Evolutionary conservation across 1,140 invertebrate genomes (phyloP).

Genomic region (Bactericera cockerelli): DNA sequence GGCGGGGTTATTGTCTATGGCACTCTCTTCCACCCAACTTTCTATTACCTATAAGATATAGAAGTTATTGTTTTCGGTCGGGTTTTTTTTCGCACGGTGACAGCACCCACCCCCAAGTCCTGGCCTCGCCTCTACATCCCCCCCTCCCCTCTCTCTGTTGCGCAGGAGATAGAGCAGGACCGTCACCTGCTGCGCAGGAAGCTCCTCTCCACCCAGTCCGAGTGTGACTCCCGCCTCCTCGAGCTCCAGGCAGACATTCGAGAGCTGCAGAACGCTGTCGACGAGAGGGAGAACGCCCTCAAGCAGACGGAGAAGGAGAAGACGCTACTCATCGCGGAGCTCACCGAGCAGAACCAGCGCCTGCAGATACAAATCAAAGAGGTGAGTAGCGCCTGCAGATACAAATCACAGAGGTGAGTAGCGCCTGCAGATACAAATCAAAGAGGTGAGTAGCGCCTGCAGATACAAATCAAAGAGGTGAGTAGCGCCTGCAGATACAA

Average conservation of each 20-base stretch:
- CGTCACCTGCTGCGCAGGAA: slow-evolving; percentile 70
- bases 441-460: slow-evolving; percentile 60
- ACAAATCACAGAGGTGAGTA: too few relatives aligned
- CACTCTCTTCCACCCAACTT: too few relatives aligned
- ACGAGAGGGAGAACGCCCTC: slow-evolving; percentile 41
- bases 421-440: too few relatives aligned
- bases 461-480: slow-evolving; percentile 68
- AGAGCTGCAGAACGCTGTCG: slow-evolving; percentile 42
- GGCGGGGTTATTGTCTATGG: too few relatives aligned
- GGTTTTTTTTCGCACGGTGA: too few relatives aligned
- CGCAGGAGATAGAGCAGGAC: slow-evolving; percentile 85
- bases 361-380: slow-evolving; percentile 75
- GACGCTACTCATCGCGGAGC: slow-evolving; percentile 59
- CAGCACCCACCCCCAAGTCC: too few relatives aligned
- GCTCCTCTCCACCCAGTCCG: slow-evolving; percentile 65
- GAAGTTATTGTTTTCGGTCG: too few relatives aligned
- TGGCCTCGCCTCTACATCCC: too few relatives aligned
- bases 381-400: slow-evolving; percentile 28
- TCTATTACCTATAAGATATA: too few relatives aligned
- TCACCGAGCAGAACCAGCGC: slow-evolving; percentile 79
- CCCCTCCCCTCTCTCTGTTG: slow-evolving; percentile 21
- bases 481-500: not conserved
- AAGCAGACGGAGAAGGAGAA: slow-evolving; percentile 64
- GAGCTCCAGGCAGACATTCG: slow-evolving; percentile 77
- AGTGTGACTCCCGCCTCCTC: slow-evolving; percentile 72